Evolutionary conservation across 2,113 vertebrate genomes (phyloP).

Genomic region (Psophia crepitans): DNA sequence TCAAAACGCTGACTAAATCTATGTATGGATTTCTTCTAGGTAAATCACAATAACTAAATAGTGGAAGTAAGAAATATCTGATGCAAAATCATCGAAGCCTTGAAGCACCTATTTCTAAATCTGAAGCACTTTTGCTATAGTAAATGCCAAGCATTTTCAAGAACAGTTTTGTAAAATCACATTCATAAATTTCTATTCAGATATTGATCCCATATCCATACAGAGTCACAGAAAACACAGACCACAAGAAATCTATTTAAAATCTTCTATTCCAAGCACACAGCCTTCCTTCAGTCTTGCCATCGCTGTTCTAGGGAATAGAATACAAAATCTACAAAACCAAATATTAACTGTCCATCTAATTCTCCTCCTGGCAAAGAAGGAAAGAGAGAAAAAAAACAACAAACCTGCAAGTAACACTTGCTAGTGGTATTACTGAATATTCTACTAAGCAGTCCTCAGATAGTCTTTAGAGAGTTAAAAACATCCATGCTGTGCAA

Average conservation of each 20-base stretch:
- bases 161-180: neutral
- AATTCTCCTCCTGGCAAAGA: neutral
- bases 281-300: neutral
- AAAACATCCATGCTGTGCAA: neutral
- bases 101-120: neutral
- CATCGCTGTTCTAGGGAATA: neutral
- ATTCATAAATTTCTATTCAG: neutral
- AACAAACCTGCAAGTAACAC: neutral
- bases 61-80: neutral
- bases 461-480: neutral
- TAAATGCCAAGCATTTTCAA: neutral
- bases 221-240: neutral
- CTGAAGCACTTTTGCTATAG: neutral
- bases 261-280: neutral
- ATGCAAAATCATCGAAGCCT: neutral
- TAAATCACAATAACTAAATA: slow-evolving; percentile 3
- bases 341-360: neutral
- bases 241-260: neutral
- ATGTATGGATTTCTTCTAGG: slow-evolving; percentile 20
- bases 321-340: neutral
- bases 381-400: neutral
- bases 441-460: neutral
- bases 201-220: neutral
- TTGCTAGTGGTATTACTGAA: neutral
- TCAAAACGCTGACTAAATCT: slow-evolving; percentile 3